Conservation (phyloP, 2,888 invertebrate species). For the Drosophila merina region DNA sequence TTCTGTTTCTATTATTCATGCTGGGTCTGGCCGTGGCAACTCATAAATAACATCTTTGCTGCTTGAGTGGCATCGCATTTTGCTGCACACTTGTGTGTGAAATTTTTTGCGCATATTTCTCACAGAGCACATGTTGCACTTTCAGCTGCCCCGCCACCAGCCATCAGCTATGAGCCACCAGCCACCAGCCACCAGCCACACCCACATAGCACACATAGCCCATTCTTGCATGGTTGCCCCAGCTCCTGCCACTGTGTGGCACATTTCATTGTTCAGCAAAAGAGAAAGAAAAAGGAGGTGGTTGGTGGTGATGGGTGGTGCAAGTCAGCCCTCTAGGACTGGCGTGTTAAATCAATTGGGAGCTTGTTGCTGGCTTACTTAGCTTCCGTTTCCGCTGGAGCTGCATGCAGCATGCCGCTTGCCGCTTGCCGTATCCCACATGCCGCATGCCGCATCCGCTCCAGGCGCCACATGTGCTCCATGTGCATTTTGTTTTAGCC, state of each 20-base stretch:
- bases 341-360: constrained; percentile 79
- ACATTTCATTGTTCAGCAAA: constrained; percentile 56
- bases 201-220: neutral
- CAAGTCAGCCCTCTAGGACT: constrained; percentile 30
- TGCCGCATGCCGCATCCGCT: constrained; percentile 41
- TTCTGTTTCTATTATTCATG: constrained; percentile 42
- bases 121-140: constrained; percentile 66
- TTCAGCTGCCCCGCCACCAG: constrained; percentile 26
- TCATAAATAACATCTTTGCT: constrained; percentile 50
- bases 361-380: constrained; percentile 73
- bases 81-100: constrained; percentile 52
- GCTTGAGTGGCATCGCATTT: constrained; percentile 53
- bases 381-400: constrained; percentile 62
- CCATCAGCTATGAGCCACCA: neutral
- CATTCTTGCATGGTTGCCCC: neutral
- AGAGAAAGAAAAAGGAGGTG: constrained; percentile 9
- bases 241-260: constrained; percentile 9
- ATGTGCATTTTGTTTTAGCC: constrained; percentile 44
- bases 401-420: constrained; percentile 7
- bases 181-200: neutral
- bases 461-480: constrained; percentile 62
- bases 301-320: constrained; percentile 28
- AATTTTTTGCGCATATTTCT: constrained; percentile 64
- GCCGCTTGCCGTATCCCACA: neutral
- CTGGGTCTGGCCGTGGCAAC: constrained; percentile 26